A percentile compares a stretch with the other conserved stretches of the same genome.
These are phyloP conservation scores for Rhagonycha lutea DNA, from an alignment of 2,888 invertebrate genomes.

Conservation along the genomic window DNA sequence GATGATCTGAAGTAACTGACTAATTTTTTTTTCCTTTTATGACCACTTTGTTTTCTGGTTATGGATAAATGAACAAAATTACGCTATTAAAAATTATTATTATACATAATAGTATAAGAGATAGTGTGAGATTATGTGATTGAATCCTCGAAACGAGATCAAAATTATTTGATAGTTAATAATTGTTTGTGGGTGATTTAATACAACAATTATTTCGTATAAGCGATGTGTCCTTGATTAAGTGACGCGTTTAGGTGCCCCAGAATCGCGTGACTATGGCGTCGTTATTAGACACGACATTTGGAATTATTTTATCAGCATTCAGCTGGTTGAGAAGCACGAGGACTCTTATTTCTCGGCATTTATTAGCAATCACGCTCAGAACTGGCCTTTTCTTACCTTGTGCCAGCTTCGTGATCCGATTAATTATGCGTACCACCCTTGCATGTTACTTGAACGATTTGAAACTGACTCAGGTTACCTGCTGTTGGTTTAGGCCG, in stretches of 20 bases:
- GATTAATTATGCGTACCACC: slow-evolving; percentile 54
- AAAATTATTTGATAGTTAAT: background rate
- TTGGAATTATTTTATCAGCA: slow-evolving; percentile 57
- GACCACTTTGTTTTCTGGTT: too few species aligned
- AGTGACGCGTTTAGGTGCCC: slow-evolving; percentile 46
- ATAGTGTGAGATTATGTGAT: background rate
- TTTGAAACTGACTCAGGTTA: slow-evolving; percentile 40
- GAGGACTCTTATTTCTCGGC: slow-evolving; percentile 57
- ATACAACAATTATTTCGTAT: slow-evolving; percentile 1
- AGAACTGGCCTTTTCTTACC: slow-evolving; percentile 54
- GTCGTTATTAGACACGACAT: slow-evolving; percentile 57
- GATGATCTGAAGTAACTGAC: too few species aligned
- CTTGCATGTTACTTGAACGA: slow-evolving; percentile 49
- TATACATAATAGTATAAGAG: too few species aligned
- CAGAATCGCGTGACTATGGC: slow-evolving; percentile 49
- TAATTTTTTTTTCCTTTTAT: too few species aligned
- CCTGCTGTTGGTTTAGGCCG: slow-evolving; percentile 48
- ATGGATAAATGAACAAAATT: too few species aligned
- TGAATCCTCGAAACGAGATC: background rate
- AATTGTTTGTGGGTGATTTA: background rate
- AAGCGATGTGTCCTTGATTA: slow-evolving; percentile 47
- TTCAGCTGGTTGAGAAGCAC: slow-evolving; percentile 49
- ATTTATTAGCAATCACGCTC: slow-evolving; percentile 56
- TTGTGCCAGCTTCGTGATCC: slow-evolving; percentile 54
- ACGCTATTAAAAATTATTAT: too few species aligned